Evolutionary conservation across 2,113 vertebrate species (phyloP).

Genomic region (Tringa solitaria): DNA sequence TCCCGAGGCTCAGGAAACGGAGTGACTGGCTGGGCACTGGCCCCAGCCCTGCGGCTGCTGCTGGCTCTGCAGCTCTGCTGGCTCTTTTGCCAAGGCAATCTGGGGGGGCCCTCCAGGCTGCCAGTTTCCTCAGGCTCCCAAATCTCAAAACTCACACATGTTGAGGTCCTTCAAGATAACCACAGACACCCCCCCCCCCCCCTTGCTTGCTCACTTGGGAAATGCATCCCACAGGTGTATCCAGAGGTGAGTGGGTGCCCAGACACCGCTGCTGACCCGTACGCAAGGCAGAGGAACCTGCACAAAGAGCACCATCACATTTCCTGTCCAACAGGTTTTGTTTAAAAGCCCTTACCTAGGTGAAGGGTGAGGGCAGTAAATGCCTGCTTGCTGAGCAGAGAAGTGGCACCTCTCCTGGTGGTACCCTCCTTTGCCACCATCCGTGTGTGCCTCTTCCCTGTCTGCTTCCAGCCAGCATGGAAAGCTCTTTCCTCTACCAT

Average conservation of each 20-base stretch:
- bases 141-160: not conserved
- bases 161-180: not conserved
- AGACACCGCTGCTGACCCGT: not conserved
- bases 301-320: not conserved
- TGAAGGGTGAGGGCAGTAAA: not conserved
- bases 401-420: not conserved
- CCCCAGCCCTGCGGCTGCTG: not conserved
- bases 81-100: rapidly evolving
- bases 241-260: not conserved
- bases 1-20: not conserved
- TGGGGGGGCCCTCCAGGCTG: not conserved
- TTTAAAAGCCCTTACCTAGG: not conserved
- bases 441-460: not conserved
- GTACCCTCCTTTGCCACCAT: not conserved
- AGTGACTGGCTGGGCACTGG: no score
- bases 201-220: rapidly evolving
- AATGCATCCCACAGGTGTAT: not conserved
- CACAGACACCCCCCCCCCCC: no score
- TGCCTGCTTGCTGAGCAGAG: not conserved
- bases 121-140: not conserved
- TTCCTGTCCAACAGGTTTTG: not conserved
- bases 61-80: not conserved
- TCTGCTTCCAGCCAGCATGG: not conserved
- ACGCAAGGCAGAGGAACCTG: not conserved
- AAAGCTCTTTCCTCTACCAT: not conserved